These are phyloP conservation scores for Neomicropteryx cornuta DNA, from an alignment of 1,140 invertebrate species.

Conservation along the genomic window DNA sequence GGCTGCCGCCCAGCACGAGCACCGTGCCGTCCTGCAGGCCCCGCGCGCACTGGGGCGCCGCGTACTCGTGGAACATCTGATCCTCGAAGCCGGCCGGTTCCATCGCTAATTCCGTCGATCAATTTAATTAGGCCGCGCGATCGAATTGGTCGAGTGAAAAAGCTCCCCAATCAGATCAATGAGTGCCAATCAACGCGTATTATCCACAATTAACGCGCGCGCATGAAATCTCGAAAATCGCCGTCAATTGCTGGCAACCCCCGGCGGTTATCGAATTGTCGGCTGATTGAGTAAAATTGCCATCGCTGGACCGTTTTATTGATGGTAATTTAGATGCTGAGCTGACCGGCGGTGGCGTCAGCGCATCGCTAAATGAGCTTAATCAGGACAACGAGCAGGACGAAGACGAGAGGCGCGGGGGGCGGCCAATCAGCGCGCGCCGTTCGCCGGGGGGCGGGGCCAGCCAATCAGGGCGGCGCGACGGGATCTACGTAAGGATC, in stretches of 20 bases:
- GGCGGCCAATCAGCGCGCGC: no score
- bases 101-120: slow-evolving; percentile 41
- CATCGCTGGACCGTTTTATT: no score
- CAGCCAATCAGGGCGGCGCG: no score
- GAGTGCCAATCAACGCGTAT: not conserved
- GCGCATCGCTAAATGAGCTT: no score
- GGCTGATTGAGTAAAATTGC: slow-evolving; percentile 19
- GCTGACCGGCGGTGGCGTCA: no score
- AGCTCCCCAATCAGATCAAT: not conserved
- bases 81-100: slow-evolving; percentile 65
- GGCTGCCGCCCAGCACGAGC: slow-evolving; percentile 32
- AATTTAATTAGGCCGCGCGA: slow-evolving; percentile 10
- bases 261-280: slow-evolving; percentile 16
- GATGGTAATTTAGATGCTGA: no score
- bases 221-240: slow-evolving; percentile 6
- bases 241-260: slow-evolving; percentile 16
- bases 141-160: slow-evolving; percentile 4
- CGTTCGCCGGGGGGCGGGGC: no score
- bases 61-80: slow-evolving; percentile 63
- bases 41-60: slow-evolving; percentile 62
- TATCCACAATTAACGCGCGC: slow-evolving; percentile 8
- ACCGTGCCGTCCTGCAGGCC: slow-evolving; percentile 37
- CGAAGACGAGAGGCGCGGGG: no score
- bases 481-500: no score
- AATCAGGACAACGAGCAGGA: no score